Evolutionary conservation across 2,113 vertebrate genomes (phyloP).

Genomic region (Ctenomys sociabilis): DNA sequence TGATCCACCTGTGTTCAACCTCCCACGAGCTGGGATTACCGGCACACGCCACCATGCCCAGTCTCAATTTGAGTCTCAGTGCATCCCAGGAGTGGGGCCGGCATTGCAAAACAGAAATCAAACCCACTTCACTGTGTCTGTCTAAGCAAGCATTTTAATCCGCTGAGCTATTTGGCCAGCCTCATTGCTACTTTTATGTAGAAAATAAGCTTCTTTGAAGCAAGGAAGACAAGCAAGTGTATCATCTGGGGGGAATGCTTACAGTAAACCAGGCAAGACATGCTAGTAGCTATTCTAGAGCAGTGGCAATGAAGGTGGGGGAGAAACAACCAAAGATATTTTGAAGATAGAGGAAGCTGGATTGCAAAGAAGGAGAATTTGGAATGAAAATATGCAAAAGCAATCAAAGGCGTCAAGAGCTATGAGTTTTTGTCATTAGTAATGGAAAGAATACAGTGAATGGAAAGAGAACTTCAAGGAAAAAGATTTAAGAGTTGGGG

Average conservation of each 20-base stretch:
- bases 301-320: accelerated
- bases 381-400: background rate
- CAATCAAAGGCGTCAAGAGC: background rate
- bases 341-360: background rate
- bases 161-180: too few species aligned
- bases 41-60: too few species aligned
- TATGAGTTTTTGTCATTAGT: background rate
- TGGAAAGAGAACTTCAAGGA: background rate
- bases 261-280: background rate
- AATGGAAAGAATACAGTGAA: background rate
- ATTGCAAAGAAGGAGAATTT: background rate
- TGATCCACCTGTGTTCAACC: too few species aligned
- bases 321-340: background rate
- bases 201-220: background rate
- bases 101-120: too few species aligned
- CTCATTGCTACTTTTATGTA: background rate
- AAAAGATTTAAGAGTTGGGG: background rate
- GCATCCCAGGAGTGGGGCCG: too few species aligned
- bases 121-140: too few species aligned
- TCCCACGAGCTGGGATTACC: too few species aligned
- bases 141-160: too few species aligned
- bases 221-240: background rate
- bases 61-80: too few species aligned
- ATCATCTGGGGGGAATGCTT: background rate
- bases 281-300: background rate